phyloP scores from a whole-genome alignment of 2,797 vertebrate species.

The Cryptoblepharus egeriae region DNA sequence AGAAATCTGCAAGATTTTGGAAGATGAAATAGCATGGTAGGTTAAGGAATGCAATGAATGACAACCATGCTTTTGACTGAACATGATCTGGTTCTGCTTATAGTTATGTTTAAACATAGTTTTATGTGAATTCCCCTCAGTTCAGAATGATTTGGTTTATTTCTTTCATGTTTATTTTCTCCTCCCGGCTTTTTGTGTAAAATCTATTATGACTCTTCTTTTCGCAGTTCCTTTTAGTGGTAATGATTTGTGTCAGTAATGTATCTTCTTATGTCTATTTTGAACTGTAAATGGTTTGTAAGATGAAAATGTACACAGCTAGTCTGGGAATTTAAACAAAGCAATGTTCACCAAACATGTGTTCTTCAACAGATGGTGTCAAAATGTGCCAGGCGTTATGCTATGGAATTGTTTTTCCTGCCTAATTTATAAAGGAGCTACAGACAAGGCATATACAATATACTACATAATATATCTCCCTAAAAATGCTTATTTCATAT shows the following conservation, averaged over 20 bases:
- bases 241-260: background rate
- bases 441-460: background rate
- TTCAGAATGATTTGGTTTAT: background rate
- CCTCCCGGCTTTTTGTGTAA: background rate
- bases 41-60: background rate
- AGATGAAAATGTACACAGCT: conserved; percentile 14
- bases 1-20: background rate
- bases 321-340: background rate
- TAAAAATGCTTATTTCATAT: conserved; percentile 19
- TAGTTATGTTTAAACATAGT: background rate
- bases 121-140: background rate
- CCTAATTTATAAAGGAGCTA: conserved; percentile 23
- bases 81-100: background rate
- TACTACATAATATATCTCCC: background rate
- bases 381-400: conserved; percentile 15
- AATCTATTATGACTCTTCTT: background rate
- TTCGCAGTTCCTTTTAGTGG: background rate
- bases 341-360: conserved; percentile 30
- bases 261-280: conserved; percentile 2
- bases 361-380: conserved; percentile 24
- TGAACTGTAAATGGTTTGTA: conserved; percentile 36
- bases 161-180: conserved; percentile 4
- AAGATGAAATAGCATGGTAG: background rate
- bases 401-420: conserved; percentile 27
- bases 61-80: background rate